Conservation (phyloP, 2,888 invertebrate genomes). For the Oeneis ivallda region DNA sequence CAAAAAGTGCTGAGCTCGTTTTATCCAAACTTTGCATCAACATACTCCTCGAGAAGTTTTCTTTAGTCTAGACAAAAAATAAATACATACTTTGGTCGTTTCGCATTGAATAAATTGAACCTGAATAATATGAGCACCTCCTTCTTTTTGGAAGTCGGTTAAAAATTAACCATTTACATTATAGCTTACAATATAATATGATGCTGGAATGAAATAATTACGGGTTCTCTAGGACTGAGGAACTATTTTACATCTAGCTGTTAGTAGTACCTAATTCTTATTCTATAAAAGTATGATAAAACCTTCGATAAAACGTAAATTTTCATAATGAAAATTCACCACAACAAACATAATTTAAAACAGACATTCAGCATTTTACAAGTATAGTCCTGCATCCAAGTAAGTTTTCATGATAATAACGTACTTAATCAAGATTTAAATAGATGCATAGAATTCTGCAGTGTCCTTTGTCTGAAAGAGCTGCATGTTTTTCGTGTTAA, state of each 20-base stretch:
- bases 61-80: too few relatives aligned
- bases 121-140: too few relatives aligned
- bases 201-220: too few relatives aligned
- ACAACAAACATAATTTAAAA: not conserved
- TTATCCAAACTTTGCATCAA: too few relatives aligned
- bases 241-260: not conserved
- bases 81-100: too few relatives aligned
- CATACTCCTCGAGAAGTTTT: too few relatives aligned
- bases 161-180: too few relatives aligned
- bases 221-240: too few relatives aligned
- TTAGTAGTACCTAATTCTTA: not conserved
- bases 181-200: too few relatives aligned
- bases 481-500: not conserved
- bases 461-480: not conserved
- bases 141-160: too few relatives aligned
- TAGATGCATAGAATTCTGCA: not conserved
- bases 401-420: not conserved
- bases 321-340: not conserved
- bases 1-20: too few relatives aligned
- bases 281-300: not conserved
- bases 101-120: too few relatives aligned
- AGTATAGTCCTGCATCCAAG: not conserved
- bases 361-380: not conserved
- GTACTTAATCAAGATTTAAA: constrained; percentile 7
- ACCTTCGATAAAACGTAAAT: not conserved